Base-by-base conservation (phyloP, 2,797 vertebrate genomes). In the Menidia menidia region DNA sequence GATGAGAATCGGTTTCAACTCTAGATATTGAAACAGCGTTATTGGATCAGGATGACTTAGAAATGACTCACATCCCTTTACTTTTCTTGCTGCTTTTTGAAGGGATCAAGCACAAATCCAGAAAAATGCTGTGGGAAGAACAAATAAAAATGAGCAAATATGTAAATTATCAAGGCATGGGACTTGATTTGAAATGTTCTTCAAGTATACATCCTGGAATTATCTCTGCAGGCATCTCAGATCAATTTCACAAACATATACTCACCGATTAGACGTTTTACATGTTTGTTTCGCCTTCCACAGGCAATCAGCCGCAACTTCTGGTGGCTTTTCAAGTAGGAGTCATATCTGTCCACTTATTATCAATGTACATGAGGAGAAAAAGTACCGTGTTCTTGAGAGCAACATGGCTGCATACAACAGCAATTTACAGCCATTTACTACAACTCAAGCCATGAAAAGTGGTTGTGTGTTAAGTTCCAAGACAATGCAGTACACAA, bases 341-440 rank as follows among this genome's bases (percentile, higher is more conserved):
- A 73, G 11, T 68, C 72, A 56, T 11, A 79, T 60, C 54, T 75
- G 78, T 82, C 65, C 60, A 66, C 56, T 42, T 25, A 60, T 8
- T 45, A 14, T n/a, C 1, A 45, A 6, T 51, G 11, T 30, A 13
- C 25, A 25, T 30, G 47, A 50, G 18, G 41, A 16, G 8, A 54
- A 32, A 32, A 54, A 32, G 30, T 43, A 14, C 67, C 56, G 31
- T 60, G 25, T 72, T 0, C 59, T 7, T 61, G 53, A 14, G 4
- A 32, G 19, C 30, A 45, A 31, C 33, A 35, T 30, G 42, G 60
- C 2, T 41, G 68, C 42, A 43, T 16, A 10, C 41, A 25, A 25
- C 25, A 25, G 25, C 25, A 25, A 25, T 25, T 25, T 25, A 25
- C 25, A 25, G 25, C 25, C 67, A 56, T 81, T 67, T 60, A 43